Conservation (phyloP, 2,113 vertebrate genomes). For the Brienomyrus brachyistius region DNA sequence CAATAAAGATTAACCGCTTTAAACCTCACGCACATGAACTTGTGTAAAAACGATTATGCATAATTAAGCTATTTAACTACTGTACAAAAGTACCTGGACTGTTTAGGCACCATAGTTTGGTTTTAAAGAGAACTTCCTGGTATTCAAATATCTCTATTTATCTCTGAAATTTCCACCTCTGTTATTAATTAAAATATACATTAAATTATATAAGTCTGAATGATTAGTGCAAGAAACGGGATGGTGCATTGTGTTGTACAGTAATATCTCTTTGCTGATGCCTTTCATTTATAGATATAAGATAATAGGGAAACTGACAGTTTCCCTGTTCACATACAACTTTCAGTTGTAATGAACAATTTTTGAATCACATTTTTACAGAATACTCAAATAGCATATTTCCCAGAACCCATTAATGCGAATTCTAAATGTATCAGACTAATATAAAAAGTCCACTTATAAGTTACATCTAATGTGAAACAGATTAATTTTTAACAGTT, state of each 20-base stretch:
- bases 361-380: not conserved
- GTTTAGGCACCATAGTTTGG: not conserved
- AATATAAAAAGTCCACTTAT: not conserved
- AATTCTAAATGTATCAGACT: not conserved
- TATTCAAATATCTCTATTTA: not conserved
- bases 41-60: not conserved
- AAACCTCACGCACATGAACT: not conserved
- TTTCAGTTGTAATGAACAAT: not conserved
- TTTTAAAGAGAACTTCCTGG: not conserved
- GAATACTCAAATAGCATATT: not conserved
- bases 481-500: not conserved
- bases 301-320: not conserved
- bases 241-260: not conserved
- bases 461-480: not conserved
- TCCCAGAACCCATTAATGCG: not conserved
- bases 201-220: not conserved
- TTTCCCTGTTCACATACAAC: not conserved
- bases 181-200: not conserved
- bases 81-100: not conserved
- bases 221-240: not conserved
- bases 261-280: not conserved
- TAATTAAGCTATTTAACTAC: not conserved
- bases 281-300: not conserved
- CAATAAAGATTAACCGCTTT: not conserved
- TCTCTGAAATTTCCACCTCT: too few relatives aligned